These are phyloP conservation scores for Mycetomoellerius zeteki DNA, from an alignment of 1,140 invertebrate genomes.

Conservation along the genomic window DNA sequence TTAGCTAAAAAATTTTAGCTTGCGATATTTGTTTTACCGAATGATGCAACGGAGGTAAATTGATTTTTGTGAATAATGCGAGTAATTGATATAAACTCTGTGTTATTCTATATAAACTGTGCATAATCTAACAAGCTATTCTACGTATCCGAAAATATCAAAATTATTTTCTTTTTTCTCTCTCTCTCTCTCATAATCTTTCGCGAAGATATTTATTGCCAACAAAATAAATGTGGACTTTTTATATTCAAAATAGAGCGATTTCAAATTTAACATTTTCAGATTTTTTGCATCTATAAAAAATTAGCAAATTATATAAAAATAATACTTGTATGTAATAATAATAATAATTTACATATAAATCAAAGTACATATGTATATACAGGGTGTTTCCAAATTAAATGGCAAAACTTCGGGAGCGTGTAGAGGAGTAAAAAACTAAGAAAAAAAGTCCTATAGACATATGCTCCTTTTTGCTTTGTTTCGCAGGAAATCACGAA, in stretches of 20 bases:
- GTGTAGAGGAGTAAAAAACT: too few relatives aligned
- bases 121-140: neutral
- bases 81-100: neutral
- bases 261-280: neutral
- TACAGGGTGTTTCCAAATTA: too few relatives aligned
- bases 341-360: slow-evolving; percentile 14
- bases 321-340: neutral
- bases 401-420: too few relatives aligned
- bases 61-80: neutral
- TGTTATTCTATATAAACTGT: neutral
- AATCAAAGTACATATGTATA: neutral
- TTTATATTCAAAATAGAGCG: neutral
- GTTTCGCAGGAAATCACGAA: too few relatives aligned
- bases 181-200: too few relatives aligned
- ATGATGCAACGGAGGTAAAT: neutral
- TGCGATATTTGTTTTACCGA: neutral
- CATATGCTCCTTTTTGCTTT: too few relatives aligned
- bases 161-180: neutral
- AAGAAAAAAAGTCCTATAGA: too few relatives aligned
- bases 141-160: neutral
- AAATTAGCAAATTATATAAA: neutral
- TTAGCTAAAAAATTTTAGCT: neutral
- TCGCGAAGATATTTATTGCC: neutral
- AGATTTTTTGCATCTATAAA: neutral
- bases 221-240: neutral